These are phyloP conservation scores for Vireo altiloquus DNA, from an alignment of 2,113 vertebrate genomes.

Conservation along the genomic window DNA sequence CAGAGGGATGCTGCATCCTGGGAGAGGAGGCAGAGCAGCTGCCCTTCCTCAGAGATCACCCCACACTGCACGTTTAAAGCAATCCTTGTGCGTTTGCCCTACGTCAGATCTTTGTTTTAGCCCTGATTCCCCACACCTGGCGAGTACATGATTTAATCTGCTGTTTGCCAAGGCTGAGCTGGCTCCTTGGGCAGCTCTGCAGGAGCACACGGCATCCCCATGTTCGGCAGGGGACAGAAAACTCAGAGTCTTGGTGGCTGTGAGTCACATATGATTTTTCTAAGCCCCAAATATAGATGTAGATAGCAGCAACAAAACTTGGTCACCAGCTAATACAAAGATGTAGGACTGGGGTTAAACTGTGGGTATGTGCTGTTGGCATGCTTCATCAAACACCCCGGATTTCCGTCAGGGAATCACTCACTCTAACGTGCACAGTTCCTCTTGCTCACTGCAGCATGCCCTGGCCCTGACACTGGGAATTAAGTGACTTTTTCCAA, in stretches of 20 bases:
- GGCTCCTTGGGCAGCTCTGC: background rate
- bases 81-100: background rate
- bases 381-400: background rate
- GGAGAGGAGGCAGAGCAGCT: background rate
- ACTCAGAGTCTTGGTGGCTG: background rate
- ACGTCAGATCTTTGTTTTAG: rapidly evolving
- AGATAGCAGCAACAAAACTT: background rate
- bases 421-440: background rate
- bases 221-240: rapidly evolving
- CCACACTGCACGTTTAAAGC: rapidly evolving
- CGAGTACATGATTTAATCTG: background rate
- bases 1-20: rapidly evolving
- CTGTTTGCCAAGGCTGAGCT: background rate
- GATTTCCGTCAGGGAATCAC: background rate
- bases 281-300: background rate
- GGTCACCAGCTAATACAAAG: background rate
- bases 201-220: background rate
- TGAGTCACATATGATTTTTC: background rate
- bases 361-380: background rate
- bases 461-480: background rate
- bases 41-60: background rate
- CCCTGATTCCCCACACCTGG: too few species aligned
- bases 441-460: background rate
- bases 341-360: background rate
- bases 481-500: background rate